phyloP scores from a whole-genome alignment of 2,797 vertebrate genomes.

The Triplophysa bombifrons region DNA sequence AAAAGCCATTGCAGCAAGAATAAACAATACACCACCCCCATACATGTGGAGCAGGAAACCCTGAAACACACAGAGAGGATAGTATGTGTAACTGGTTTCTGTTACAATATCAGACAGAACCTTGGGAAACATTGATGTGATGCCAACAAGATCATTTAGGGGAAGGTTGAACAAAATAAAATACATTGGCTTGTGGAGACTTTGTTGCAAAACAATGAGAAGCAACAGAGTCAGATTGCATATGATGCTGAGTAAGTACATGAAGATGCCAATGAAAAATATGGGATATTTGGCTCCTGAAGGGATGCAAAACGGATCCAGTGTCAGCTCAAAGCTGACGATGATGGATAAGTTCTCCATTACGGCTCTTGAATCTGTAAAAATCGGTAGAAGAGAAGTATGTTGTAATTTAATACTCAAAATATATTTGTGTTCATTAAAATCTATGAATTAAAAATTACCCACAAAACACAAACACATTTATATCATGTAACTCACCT shows the following conservation, averaged over 20 bases:
- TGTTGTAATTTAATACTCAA: not conserved
- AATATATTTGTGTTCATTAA: not conserved
- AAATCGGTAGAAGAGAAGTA: not conserved
- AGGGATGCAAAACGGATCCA: slow-evolving; percentile 70
- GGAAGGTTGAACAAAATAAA: slow-evolving; percentile 59
- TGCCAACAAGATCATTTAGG: slow-evolving; percentile 57
- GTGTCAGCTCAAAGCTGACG: slow-evolving; percentile 61
- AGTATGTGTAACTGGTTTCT: slow-evolving; percentile 62
- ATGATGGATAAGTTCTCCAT: slow-evolving; percentile 70
- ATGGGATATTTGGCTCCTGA: slow-evolving; percentile 69
- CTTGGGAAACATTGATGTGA: slow-evolving; percentile 70
- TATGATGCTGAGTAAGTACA: slow-evolving; percentile 67
- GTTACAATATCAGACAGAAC: slow-evolving; percentile 57
- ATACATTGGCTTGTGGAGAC: slow-evolving; percentile 60
- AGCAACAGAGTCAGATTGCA: slow-evolving; percentile 73
- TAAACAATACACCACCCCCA: slow-evolving; percentile 73
- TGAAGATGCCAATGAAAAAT: slow-evolving; percentile 66
- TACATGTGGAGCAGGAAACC: slow-evolving; percentile 79
- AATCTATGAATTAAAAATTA: not conserved
- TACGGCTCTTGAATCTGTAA: slow-evolving; percentile 4
- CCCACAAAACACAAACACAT: not conserved
- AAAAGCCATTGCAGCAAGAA: slow-evolving; percentile 78
- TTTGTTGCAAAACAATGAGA: slow-evolving; percentile 67
- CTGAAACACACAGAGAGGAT: slow-evolving; percentile 75
- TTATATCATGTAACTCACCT: not conserved